Evolutionary conservation across 2,113 vertebrate genomes (phyloP).

Genomic region (Syrrhaptes paradoxus): DNA sequence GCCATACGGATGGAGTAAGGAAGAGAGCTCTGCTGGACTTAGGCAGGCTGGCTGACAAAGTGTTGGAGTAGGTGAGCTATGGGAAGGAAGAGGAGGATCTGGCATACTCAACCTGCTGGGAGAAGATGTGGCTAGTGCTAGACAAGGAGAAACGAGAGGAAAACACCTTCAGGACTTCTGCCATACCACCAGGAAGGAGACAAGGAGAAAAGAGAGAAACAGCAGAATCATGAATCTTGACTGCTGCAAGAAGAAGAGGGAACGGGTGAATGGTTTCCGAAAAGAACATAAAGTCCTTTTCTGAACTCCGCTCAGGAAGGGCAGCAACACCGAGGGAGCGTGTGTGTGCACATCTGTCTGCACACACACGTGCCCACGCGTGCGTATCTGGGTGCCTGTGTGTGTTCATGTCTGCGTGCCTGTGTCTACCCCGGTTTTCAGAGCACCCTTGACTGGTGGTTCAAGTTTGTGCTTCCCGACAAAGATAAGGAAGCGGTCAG

Average conservation of each 20-base stretch:
- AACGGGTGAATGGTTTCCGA: background rate
- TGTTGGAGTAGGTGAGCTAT: background rate
- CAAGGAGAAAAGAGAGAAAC: background rate
- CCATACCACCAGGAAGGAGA: background rate
- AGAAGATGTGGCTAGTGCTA: background rate
- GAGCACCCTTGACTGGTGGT: background rate
- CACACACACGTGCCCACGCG: background rate
- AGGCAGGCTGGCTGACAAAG: background rate
- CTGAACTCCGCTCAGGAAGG: background rate
- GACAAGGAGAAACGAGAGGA: background rate
- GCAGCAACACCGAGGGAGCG: background rate
- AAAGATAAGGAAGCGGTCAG: background rate
- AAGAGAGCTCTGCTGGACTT: background rate
- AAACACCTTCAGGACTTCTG: background rate
- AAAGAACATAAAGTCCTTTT: background rate
- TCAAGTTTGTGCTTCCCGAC: background rate
- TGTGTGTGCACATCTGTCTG: background rate
- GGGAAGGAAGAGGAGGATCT: background rate
- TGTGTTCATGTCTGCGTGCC: rapidly evolving
- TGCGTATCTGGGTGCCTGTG: background rate
- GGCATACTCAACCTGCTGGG: background rate
- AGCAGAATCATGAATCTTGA: background rate
- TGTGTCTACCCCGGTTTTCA: background rate
- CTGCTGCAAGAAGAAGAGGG: background rate
- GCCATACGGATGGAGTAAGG: background rate